Evolutionary conservation across 2,797 vertebrate genomes (phyloP).

Genomic region (Gambusia yucatana): DNA sequence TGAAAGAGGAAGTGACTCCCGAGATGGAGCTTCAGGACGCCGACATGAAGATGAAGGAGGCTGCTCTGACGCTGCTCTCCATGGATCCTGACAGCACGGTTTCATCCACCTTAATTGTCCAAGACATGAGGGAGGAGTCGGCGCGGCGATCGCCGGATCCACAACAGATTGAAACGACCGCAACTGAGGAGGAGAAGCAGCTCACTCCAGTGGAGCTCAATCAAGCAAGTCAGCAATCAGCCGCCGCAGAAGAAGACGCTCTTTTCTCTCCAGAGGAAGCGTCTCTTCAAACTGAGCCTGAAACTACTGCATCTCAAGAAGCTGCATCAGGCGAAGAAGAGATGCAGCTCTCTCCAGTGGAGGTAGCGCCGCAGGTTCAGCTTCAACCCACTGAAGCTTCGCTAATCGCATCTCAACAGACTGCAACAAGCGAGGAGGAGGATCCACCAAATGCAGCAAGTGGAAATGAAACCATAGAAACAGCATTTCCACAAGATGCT

Average conservation of each 20-base stretch:
- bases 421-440: not conserved
- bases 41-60: conserved; percentile 84
- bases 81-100: conserved; percentile 80
- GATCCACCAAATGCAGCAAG: not conserved
- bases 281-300: not conserved
- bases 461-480: not conserved
- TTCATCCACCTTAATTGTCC: conserved; percentile 49
- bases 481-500: not conserved
- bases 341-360: not conserved
- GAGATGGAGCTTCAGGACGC: conserved; percentile 70
- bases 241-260: not conserved
- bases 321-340: not conserved
- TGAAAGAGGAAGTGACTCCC: not conserved
- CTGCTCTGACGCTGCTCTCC: conserved; percentile 84
- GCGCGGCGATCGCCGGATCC: not conserved
- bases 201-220: not conserved
- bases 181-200: conserved; percentile 28
- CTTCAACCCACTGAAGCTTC: not conserved
- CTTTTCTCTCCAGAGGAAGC: not conserved
- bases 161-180: conserved; percentile 17
- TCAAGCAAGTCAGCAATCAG: conserved; percentile 17
- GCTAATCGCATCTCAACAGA: not conserved
- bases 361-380: not conserved
- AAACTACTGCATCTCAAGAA: not conserved
- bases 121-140: conserved; percentile 11